Evolutionary conservation across 1,140 invertebrate species (phyloP).

Genomic region (Leptopilina boulardi): DNA sequence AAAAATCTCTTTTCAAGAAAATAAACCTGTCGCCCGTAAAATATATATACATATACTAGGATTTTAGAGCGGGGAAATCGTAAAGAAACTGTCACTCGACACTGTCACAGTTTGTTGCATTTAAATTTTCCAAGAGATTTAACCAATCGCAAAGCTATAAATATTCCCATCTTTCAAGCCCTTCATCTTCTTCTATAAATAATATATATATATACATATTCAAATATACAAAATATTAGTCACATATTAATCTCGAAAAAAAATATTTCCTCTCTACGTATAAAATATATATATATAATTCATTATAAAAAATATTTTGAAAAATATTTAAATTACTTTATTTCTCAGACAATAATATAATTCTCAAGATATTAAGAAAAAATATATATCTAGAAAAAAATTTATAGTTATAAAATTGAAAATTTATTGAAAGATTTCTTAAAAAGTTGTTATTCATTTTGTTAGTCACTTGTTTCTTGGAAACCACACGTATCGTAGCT

Average conservation of each 20-base stretch:
- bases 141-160: background rate
- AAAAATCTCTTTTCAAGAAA: slow-evolving; percentile 31
- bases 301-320: no score
- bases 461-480: background rate
- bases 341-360: no score
- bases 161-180: background rate
- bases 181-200: background rate
- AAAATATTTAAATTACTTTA: no score
- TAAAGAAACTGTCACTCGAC: slow-evolving; percentile 49
- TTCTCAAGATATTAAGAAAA: no score
- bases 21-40: slow-evolving; percentile 51
- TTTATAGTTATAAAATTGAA: slow-evolving; percentile 1
- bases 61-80: slow-evolving; percentile 37
- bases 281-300: no score
- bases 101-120: slow-evolving; percentile 41
- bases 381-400: no score
- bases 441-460: no score
- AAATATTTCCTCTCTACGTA: background rate
- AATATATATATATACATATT: no score
- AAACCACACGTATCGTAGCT: slow-evolving; percentile 17
- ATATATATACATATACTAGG: no score
- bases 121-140: background rate
- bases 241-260: no score
- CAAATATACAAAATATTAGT: background rate
- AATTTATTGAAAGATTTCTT: no score